phyloP scores from a whole-genome alignment of 2,797 vertebrate genomes.

The Cryptoprocta ferox region DNA sequence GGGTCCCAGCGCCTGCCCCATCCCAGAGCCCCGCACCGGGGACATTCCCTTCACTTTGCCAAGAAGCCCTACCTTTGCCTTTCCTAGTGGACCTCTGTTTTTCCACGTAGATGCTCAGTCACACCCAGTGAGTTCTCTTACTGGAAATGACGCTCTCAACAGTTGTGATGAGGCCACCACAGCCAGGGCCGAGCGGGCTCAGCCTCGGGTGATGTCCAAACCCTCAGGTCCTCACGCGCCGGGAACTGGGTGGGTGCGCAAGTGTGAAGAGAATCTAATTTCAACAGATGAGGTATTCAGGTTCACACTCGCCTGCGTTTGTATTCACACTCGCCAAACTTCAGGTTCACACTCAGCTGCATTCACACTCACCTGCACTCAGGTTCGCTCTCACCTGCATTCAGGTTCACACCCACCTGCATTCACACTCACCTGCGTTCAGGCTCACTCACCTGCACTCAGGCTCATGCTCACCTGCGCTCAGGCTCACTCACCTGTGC shows the following conservation, averaged over 20 bases:
- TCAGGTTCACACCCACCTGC: too few relatives aligned
- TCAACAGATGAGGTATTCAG: too few relatives aligned
- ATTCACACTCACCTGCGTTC: too few relatives aligned
- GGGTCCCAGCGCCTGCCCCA: fast-evolving
- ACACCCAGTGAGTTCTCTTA: fast-evolving
- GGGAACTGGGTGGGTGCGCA: fast-evolving
- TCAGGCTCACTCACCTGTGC: too few relatives aligned
- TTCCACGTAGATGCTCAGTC: not conserved
- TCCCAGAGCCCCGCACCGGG: not conserved
- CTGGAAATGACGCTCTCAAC: not conserved
- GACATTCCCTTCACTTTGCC: not conserved
- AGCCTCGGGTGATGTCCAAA: not conserved
- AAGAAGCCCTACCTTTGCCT: not conserved
- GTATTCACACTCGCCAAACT: not conserved
- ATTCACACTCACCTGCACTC: too few relatives aligned
- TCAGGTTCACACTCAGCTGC: too few relatives aligned
- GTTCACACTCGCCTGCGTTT: fast-evolving
- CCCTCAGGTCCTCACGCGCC: not conserved
- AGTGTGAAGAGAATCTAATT: too few relatives aligned
- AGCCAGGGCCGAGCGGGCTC: fast-evolving
- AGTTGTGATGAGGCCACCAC: fast-evolving
- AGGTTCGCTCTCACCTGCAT: not conserved
- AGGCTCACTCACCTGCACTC: too few relatives aligned
- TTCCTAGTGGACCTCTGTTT: not conserved
- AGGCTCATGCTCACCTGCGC: too few relatives aligned